Conservation (phyloP, 2,888 invertebrate genomes). For the Synanthedon formicaeformis region DNA sequence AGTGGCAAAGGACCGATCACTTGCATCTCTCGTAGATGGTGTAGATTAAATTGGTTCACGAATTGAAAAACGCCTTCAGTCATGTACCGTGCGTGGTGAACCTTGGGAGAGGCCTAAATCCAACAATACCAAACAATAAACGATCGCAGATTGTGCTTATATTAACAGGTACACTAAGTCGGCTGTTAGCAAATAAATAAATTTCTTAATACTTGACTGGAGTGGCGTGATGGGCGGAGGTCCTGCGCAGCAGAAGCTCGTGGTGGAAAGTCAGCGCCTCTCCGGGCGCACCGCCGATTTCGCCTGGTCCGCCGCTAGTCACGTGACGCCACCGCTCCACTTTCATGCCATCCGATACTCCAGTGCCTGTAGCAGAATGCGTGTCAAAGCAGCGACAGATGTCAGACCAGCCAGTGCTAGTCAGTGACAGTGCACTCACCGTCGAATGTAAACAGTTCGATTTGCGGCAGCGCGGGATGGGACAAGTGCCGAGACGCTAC, state of each 20-base stretch:
- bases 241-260: slow-evolving; percentile 35
- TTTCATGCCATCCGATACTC: slow-evolving; percentile 13
- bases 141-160: too few relatives aligned
- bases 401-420: too few relatives aligned
- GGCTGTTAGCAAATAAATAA: too few relatives aligned
- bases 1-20: too few relatives aligned
- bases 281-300: slow-evolving; percentile 34
- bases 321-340: slow-evolving; percentile 34
- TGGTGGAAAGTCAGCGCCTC: slow-evolving; percentile 41
- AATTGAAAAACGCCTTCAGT: too few relatives aligned
- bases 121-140: too few relatives aligned
- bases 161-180: too few relatives aligned
- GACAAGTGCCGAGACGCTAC: slow-evolving; percentile 19
- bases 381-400: background rate
- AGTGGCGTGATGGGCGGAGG: slow-evolving; percentile 19
- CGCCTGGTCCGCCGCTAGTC: slow-evolving; percentile 24
- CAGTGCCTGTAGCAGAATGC: slow-evolving; percentile 22
- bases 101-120: too few relatives aligned
- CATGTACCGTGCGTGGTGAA: too few relatives aligned
- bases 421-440: slow-evolving; percentile 16
- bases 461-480: slow-evolving; percentile 39
- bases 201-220: slow-evolving; percentile 26
- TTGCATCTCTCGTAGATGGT: too few relatives aligned
- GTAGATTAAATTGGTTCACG: too few relatives aligned
- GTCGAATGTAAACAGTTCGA: slow-evolving; percentile 31